Base-by-base conservation (phyloP, 2,888 invertebrate species). In the Augiades crinisus region DNA sequence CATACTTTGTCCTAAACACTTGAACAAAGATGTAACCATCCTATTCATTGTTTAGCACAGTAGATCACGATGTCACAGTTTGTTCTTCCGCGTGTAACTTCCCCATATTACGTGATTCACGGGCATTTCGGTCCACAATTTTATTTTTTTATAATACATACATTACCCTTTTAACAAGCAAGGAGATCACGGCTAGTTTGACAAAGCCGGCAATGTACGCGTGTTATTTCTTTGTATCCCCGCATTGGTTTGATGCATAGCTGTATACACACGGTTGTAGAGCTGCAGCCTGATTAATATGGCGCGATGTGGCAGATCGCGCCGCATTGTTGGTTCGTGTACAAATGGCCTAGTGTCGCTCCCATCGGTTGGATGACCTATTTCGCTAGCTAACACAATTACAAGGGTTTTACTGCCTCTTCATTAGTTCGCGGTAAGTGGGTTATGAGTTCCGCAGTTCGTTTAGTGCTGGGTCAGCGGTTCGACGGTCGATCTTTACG, bases 321-420 rank as follows among this genome's bases (percentile, higher is more conserved):
- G 12, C 14, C 37, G 47, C 27, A 36, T 34, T 24, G 45, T 37
- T 33, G 40, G 31, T 40, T 47, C 38, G 38, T 47, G 21, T 40
- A 40, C 40, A 36, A 47, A 40, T 22, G 40, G 37, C 19, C 30
- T 8, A 7, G 21, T 13, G 46, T 47, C 30, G 37, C 19, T 14
- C 24, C 17, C 44, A 5, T n/a, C 22, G 34, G 45, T 21, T 22
- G 33, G 33, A 17, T 49, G 49, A 22, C 49, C 49, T 50, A 50
- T 50, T 41, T 50, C 17, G 40, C 33, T 8, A 30, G 41, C 41
- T 43, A 50, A 50, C 49, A 27, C 27, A 41, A 43, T 50, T 50
- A 50, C 27, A 30, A 50, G 50, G 50, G 50, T 43, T 43, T 30
- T 50, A 27, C 43, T 41, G 36, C 40, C 47, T 50, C 50, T 50